These are phyloP conservation scores for Drosophila pandora DNA, from an alignment of 1,140 invertebrate genomes.

Conservation along the genomic window DNA sequence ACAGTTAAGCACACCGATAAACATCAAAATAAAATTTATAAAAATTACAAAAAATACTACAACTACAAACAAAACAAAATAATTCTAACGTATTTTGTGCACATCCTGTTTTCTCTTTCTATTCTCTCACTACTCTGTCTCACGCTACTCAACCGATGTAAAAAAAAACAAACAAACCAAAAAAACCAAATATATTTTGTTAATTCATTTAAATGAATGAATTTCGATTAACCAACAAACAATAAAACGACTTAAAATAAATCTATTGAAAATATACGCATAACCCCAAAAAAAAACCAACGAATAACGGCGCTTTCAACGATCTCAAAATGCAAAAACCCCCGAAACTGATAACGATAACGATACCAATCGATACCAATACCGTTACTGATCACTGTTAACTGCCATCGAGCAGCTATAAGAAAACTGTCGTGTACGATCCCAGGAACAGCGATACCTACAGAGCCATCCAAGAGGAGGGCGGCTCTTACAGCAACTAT, in stretches of 20 bases:
- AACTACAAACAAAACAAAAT: constrained; percentile 75
- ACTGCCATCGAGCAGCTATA: constrained; percentile 84
- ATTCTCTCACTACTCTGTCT: constrained; percentile 81
- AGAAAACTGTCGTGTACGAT: constrained; percentile 90
- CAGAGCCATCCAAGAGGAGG: constrained; percentile 91
- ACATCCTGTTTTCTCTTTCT: constrained; percentile 83
- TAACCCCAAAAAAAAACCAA: constrained; percentile 59
- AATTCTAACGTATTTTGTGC: constrained; percentile 84
- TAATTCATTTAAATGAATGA: constrained; percentile 50
- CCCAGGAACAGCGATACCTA: constrained; percentile 93
- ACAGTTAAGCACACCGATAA: constrained; percentile 46
- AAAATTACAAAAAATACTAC: constrained; percentile 40
- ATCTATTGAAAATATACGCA: constrained; percentile 52
- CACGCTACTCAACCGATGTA: constrained; percentile 83
- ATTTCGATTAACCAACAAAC: constrained; percentile 51
- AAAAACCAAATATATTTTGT: constrained; percentile 57
- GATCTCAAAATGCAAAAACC: constrained; percentile 61
- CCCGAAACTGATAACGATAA: constrained; percentile 30
- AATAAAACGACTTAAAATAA: constrained; percentile 46
- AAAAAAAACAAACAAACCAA: constrained; percentile 60
- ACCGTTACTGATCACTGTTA: constrained; percentile 42
- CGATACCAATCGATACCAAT: constrained; percentile 6
- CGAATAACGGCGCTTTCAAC: constrained; percentile 76
- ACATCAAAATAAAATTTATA: constrained; percentile 17
- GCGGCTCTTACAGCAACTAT: constrained; percentile 83